A percentile compares a stretch with the other conserved stretches of the same genome.
These are phyloP conservation scores for Scalopus aquaticus DNA, from an alignment of 2,113 vertebrate genomes.

Conservation along the genomic window DNA sequence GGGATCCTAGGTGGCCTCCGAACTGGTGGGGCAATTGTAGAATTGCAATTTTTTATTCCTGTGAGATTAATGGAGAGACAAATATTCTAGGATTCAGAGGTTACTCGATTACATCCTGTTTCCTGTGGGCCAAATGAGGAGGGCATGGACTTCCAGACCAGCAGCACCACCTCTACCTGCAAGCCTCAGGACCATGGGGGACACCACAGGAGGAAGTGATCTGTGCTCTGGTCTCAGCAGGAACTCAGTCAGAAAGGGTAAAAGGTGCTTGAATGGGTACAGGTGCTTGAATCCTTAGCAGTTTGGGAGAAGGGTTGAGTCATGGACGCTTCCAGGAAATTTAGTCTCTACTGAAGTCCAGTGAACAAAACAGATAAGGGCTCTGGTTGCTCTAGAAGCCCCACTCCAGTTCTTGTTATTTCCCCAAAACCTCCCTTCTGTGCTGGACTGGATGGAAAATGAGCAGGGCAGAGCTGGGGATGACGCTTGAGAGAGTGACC, in stretches of 20 bases:
- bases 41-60: background rate
- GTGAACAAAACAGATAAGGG: conserved; percentile 7
- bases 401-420: background rate
- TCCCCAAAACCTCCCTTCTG: background rate
- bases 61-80: conserved; percentile 58
- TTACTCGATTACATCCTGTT: conserved; percentile 39
- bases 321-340: conserved; percentile 61
- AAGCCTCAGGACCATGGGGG: background rate
- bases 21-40: background rate
- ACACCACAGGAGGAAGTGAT: background rate
- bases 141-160: background rate
- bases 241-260: background rate
- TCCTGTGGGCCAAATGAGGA: conserved; percentile 15
- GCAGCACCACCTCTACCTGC: background rate
- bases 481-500: background rate
- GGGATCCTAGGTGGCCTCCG: background rate
- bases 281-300: background rate
- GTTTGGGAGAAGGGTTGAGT: background rate
- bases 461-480: background rate
- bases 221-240: background rate
- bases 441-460: background rate
- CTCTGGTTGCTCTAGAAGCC: background rate
- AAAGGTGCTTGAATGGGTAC: background rate
- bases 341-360: conserved; percentile 1
- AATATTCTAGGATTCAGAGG: conserved; percentile 36